Percentiles rank a stretch among this genome's conserved stretches.
Evolutionary conservation across 1,140 invertebrate genomes (phyloP).

Genomic region (Plectrocnemia conspersa): DNA sequence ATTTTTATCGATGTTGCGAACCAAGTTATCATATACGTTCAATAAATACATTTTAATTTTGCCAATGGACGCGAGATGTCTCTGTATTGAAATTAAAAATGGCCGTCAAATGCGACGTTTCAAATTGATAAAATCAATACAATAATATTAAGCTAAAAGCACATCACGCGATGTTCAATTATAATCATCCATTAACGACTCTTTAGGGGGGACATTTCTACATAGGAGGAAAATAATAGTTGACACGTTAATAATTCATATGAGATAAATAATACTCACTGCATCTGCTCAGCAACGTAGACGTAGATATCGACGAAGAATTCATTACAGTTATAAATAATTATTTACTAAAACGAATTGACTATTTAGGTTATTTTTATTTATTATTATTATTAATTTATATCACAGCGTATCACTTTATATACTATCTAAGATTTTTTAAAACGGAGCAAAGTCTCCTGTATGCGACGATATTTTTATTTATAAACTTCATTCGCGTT

Average conservation of each 20-base stretch:
- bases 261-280: constrained; percentile 19
- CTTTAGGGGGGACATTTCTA: too few species aligned
- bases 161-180: background rate
- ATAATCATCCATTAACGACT: too few species aligned
- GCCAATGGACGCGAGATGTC: too few species aligned
- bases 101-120: background rate
- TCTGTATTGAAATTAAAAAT: constrained; percentile 9
- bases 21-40: too few species aligned
- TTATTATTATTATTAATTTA: constrained; percentile 2
- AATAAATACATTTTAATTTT: too few species aligned
- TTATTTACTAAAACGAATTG: too few species aligned
- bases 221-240: too few species aligned
- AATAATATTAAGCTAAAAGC: background rate
- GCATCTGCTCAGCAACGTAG: constrained; percentile 26
- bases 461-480: background rate
- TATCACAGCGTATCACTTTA: constrained; percentile 3
- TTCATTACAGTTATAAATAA: constrained; percentile 14
- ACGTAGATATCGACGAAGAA: constrained; percentile 13
- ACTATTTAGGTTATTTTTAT: too few species aligned
- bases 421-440: constrained; percentile 20
- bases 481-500: constrained; percentile 21
- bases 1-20: too few species aligned
- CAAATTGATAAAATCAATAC: background rate
- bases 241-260: too few species aligned
- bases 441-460: background rate